phyloP scores from a whole-genome alignment of 2,113 vertebrate species.

The Forbesichthys agassizii region DNA sequence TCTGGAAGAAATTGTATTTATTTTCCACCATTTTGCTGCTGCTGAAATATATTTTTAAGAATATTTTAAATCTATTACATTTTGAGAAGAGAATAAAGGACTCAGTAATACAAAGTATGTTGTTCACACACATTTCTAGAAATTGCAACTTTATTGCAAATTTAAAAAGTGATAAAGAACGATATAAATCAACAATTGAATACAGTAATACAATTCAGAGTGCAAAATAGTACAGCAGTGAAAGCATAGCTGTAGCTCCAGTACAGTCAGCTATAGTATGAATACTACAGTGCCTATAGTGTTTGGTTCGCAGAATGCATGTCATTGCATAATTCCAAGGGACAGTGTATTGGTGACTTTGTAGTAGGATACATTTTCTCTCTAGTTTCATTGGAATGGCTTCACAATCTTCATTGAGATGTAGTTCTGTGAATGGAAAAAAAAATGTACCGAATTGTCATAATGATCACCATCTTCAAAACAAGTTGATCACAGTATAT shows the following conservation, averaged over 20 bases:
- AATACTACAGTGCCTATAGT: too few relatives aligned
- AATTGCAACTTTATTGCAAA: too few relatives aligned
- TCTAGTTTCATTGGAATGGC: conserved; percentile 55
- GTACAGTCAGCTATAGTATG: too few relatives aligned
- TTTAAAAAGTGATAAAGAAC: background rate
- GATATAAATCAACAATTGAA: conserved; percentile 3
- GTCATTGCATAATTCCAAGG: conserved; percentile 13
- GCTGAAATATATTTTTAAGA: too few relatives aligned
- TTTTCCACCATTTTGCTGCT: too few relatives aligned
- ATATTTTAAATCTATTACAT: too few relatives aligned
- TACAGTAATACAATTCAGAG: conserved; percentile 19
- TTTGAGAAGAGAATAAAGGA: too few relatives aligned
- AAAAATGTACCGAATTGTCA: conserved; percentile 8
- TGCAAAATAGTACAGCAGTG: conserved; percentile 58
- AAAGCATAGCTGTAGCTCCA: conserved; percentile 15
- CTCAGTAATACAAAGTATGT: too few relatives aligned
- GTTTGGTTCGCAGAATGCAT: background rate
- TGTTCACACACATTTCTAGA: too few relatives aligned
- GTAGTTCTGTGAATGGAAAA: conserved; percentile 80
- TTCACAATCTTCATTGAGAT: conserved; percentile 97
- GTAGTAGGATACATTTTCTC: background rate
- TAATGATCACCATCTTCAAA: background rate
- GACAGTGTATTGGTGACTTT: background rate
- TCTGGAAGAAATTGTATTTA: too few relatives aligned
- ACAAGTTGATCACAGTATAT: background rate